Evolutionary conservation across 2,797 vertebrate genomes (phyloP).

Genomic region (Miopithecus talapoin): DNA sequence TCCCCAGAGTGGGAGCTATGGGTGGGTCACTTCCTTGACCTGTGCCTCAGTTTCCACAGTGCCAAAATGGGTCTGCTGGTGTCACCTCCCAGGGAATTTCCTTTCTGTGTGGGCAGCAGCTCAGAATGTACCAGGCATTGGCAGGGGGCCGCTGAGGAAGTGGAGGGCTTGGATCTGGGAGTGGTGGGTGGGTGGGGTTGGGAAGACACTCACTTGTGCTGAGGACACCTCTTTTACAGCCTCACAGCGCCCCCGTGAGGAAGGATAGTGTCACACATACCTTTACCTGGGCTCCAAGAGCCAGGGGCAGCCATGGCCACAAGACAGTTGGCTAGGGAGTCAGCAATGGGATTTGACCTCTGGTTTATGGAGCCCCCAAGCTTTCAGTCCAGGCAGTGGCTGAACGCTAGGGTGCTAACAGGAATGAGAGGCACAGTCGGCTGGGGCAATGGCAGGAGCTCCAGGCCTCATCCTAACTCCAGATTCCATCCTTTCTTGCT

Average conservation of each 20-base stretch:
- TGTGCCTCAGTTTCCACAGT: neutral
- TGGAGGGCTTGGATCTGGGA: neutral
- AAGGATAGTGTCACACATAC: accelerated
- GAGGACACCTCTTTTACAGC: neutral
- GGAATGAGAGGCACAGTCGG: neutral
- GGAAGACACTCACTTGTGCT: neutral
- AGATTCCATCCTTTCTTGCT: neutral
- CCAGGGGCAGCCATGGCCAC: neutral
- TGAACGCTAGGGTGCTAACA: neutral
- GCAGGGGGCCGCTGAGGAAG: neutral
- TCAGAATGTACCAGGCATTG: neutral
- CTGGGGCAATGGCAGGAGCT: neutral
- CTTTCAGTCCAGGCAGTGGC: neutral
- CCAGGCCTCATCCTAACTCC: neutral
- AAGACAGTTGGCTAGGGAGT: accelerated
- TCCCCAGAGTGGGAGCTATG: neutral
- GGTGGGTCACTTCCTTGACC: neutral
- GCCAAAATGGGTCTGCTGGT: neutral
- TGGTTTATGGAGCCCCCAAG: neutral
- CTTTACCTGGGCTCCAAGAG: neutral
- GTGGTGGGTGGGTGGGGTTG: neutral
- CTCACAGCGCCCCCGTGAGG: neutral
- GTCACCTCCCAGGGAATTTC: neutral
- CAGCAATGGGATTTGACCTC: neutral
- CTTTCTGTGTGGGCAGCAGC: neutral